These are phyloP conservation scores for Heliconius ismenius DNA, from an alignment of 2,888 invertebrate species.

Conservation along the genomic window DNA sequence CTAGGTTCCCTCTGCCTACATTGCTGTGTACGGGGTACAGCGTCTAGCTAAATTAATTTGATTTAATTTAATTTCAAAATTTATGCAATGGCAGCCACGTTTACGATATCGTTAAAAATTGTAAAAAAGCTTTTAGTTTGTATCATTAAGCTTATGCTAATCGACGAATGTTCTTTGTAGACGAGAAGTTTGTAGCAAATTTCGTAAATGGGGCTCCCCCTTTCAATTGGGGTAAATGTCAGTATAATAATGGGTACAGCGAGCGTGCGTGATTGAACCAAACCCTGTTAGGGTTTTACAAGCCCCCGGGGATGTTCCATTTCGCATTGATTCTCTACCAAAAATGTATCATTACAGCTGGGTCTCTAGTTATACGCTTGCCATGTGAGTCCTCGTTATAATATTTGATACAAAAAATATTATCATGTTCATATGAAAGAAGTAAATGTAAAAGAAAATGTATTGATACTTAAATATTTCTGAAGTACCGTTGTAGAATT, in stretches of 20 bases:
- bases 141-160: constrained; percentile 11
- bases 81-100: not conserved
- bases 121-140: constrained; percentile 5
- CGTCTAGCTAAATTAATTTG: too few species aligned
- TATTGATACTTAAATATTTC: not conserved
- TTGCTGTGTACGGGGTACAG: too few species aligned
- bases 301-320: constrained; percentile 40
- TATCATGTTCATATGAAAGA: not conserved
- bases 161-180: constrained; percentile 23
- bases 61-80: not conserved
- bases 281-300: constrained; percentile 41
- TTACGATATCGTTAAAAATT: not conserved
- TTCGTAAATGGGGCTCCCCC: constrained; percentile 33
- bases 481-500: too few species aligned
- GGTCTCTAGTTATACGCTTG: constrained; percentile 21
- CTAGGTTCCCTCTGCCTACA: too few species aligned
- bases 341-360: constrained; percentile 39
- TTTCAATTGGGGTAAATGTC: constrained; percentile 41
- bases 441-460: not conserved
- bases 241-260: constrained; percentile 38
- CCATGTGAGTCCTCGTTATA: constrained; percentile 13
- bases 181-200: constrained; percentile 32
- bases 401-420: constrained; percentile 14
- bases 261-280: constrained; percentile 44
- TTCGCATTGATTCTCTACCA: constrained; percentile 42